Percentiles rank a stretch among this genome's conserved stretches.
phyloP scores from a whole-genome alignment of 2,113 vertebrate species.

The Sapayoa aenigma region DNA sequence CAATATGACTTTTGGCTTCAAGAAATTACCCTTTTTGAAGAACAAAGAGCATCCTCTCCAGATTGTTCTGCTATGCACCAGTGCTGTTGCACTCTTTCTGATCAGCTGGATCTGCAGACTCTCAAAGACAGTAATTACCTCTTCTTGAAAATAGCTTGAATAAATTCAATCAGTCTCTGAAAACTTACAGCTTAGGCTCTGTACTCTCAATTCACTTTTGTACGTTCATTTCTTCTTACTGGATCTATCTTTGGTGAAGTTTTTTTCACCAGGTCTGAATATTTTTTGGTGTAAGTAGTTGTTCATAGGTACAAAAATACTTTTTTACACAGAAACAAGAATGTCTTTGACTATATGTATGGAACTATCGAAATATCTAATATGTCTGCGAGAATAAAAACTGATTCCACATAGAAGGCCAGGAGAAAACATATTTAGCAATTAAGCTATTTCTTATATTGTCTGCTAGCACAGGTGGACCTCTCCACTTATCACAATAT shows the following conservation, averaged over 20 bases:
- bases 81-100: not conserved
- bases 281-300: not conserved
- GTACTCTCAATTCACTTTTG: not conserved
- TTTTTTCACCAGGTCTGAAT: not conserved
- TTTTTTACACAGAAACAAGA: not conserved
- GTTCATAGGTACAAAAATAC: not conserved
- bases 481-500: not conserved
- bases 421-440: not conserved
- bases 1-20: not conserved
- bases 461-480: not conserved
- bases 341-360: not conserved
- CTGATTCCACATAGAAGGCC: not conserved
- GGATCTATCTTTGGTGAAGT: not conserved
- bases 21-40: not conserved
- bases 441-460: not conserved
- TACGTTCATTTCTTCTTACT: not conserved
- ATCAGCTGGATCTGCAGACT: not conserved
- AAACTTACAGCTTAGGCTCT: not conserved
- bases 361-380: not conserved
- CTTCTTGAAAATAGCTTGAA: not conserved
- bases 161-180: not conserved
- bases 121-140: not conserved
- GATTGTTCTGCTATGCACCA: not conserved
- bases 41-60: not conserved
- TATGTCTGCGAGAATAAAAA: not conserved